Percentiles rank a stretch among this genome's conserved stretches.
Evolutionary conservation across 2,888 invertebrate species (phyloP).

Genomic region (Syrista parreyssii): DNA sequence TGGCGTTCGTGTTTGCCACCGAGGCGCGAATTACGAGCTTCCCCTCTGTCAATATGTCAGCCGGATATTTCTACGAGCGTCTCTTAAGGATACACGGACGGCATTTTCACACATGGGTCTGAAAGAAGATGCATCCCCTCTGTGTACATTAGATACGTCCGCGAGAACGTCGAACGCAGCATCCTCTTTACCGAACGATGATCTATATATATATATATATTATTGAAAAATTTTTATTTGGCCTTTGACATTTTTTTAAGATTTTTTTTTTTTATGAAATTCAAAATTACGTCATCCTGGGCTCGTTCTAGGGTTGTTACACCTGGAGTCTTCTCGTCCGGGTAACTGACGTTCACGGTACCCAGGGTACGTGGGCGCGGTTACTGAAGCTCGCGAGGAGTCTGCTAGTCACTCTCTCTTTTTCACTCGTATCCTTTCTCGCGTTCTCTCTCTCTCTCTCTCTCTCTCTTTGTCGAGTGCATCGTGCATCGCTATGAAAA

Average conservation of each 20-base stretch:
- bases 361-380: background rate
- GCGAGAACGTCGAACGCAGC: background rate
- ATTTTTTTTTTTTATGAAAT: background rate
- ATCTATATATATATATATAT: background rate
- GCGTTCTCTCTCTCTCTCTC: background rate
- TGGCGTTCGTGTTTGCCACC: conserved; percentile 41
- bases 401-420: background rate
- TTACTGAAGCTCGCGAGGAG: background rate
- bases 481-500: conserved; percentile 36
- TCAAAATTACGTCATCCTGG: background rate
- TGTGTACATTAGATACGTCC: background rate
- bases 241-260: background rate
- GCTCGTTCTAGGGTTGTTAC: background rate
- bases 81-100: conserved; percentile 20
- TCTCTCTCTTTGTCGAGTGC: background rate
- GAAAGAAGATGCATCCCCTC: background rate
- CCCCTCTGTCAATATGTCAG: conserved; percentile 53
- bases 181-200: background rate
- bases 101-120: conserved; percentile 34
- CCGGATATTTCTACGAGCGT: conserved; percentile 35
- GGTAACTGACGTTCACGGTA: background rate
- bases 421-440: conserved; percentile 11
- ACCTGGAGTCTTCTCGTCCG: background rate
- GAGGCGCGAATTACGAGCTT: conserved; percentile 54
- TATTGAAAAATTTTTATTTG: background rate